Percentiles rank a stretch among this genome's conserved stretches.
These are phyloP conservation scores for Empis stercorea DNA, from an alignment of 2,888 invertebrate genomes.

Conservation along the genomic window DNA sequence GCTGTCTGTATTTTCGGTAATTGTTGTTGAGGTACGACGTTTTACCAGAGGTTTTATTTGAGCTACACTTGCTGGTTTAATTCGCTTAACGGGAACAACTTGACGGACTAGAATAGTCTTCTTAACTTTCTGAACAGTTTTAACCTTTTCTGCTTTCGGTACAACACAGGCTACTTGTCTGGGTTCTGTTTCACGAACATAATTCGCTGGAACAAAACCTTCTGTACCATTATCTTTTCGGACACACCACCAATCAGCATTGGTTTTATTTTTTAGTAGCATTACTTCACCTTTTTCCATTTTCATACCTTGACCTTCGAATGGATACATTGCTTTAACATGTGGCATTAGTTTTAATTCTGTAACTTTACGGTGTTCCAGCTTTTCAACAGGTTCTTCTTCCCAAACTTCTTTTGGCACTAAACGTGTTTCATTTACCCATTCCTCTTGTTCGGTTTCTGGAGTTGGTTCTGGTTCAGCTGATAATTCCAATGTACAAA, in stretches of 20 bases:
- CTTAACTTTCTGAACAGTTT: conserved; percentile 72
- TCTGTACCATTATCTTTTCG: conserved; percentile 81
- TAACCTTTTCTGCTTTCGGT: conserved; percentile 71
- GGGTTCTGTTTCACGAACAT: conserved; percentile 84
- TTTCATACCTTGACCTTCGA: conserved; percentile 83
- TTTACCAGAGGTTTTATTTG: conserved; percentile 33
- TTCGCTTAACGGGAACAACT: conserved; percentile 63
- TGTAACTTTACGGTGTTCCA: conserved; percentile 73
- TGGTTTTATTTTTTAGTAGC: conserved; percentile 87
- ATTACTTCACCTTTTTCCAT: conserved; percentile 84
- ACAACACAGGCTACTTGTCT: conserved; percentile 71
- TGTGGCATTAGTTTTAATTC: conserved; percentile 82
- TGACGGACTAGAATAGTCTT: conserved; percentile 81
- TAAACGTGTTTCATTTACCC: conserved; percentile 64
- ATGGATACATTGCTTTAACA: conserved; percentile 76
- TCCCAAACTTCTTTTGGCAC: conserved; percentile 89
- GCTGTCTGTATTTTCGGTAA: conserved; percentile 53
- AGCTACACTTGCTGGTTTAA: conserved; percentile 36
- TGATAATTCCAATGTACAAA: conserved; percentile 43
- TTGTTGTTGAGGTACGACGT: conserved; percentile 32
- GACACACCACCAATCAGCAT: conserved; percentile 99
- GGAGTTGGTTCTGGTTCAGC: conserved; percentile 49
- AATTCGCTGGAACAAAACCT: conserved; percentile 96
- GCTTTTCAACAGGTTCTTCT: conserved; percentile 74
- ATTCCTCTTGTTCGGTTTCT: conserved; percentile 54